phyloP scores from a whole-genome alignment of 1,140 invertebrate species.

The Leptopilina boulardi region DNA sequence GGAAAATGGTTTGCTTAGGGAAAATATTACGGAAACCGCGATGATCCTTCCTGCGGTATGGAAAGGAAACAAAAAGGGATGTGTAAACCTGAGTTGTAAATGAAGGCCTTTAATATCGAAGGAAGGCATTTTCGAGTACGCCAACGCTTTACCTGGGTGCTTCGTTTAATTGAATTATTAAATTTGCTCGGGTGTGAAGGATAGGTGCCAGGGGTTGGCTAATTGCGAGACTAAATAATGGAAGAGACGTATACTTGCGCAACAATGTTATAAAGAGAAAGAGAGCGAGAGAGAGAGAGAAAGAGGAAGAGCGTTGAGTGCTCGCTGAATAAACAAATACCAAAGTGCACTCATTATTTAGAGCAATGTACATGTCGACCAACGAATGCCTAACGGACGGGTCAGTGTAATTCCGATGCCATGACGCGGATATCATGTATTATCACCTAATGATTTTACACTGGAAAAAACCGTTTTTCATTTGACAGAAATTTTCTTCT shows the following conservation, averaged over 20 bases:
- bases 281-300: conserved; percentile 40
- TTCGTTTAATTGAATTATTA: conserved; percentile 72
- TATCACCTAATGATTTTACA: not conserved
- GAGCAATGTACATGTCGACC: conserved; percentile 12
- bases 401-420: not conserved
- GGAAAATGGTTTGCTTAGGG: not conserved
- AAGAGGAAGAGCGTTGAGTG: conserved; percentile 65
- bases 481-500: no score
- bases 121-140: conserved; percentile 45
- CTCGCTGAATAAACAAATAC: conserved; percentile 74
- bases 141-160: conserved; percentile 51
- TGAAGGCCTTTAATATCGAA: conserved; percentile 17
- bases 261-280: conserved; percentile 40
- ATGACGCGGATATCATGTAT: not conserved
- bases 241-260: conserved; percentile 55
- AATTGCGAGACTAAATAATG: conserved; percentile 73
- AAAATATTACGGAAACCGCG: not conserved
- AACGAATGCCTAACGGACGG: conserved; percentile 1
- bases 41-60: conserved; percentile 1
- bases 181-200: conserved; percentile 70
- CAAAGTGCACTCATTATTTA: conserved; percentile 48
- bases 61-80: conserved; percentile 9
- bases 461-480: no score
- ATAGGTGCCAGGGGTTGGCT: conserved; percentile 68
- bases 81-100: conserved; percentile 17